These are phyloP conservation scores for Charina bottae DNA, from an alignment of 2,113 vertebrate species.

Conservation along the genomic window DNA sequence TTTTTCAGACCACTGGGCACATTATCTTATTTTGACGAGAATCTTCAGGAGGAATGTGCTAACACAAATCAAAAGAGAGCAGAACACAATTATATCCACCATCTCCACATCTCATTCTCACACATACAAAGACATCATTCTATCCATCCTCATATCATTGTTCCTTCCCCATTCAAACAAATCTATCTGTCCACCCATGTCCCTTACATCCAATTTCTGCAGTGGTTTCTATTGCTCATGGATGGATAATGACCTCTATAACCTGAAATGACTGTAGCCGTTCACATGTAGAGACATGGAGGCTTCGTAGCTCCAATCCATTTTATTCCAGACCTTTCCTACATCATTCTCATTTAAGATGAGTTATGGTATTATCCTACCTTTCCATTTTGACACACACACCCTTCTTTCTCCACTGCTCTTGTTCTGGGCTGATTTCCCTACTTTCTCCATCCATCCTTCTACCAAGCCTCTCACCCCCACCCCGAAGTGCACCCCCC, in stretches of 20 bases:
- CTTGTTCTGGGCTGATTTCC: background rate
- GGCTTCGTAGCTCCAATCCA: too few species aligned
- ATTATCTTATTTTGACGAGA: too few species aligned
- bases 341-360: too few species aligned
- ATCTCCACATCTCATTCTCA: background rate
- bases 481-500: background rate
- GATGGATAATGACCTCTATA: background rate
- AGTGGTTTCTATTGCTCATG: background rate
- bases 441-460: background rate
- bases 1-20: too few species aligned
- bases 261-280: too few species aligned
- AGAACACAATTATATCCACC: background rate
- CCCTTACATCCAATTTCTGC: background rate
- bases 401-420: background rate
- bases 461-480: background rate
- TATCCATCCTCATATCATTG: background rate
- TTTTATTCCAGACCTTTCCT: too few species aligned
- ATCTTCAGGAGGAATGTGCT: background rate
- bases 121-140: background rate
- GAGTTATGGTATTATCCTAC: too few species aligned
- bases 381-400: too few species aligned
- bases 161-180: background rate
- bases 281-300: too few species aligned
- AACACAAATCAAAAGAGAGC: background rate
- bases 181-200: background rate